These are phyloP conservation scores for Hydrophis major DNA, from an alignment of 2,797 vertebrate species.

Conservation along the genomic window DNA sequence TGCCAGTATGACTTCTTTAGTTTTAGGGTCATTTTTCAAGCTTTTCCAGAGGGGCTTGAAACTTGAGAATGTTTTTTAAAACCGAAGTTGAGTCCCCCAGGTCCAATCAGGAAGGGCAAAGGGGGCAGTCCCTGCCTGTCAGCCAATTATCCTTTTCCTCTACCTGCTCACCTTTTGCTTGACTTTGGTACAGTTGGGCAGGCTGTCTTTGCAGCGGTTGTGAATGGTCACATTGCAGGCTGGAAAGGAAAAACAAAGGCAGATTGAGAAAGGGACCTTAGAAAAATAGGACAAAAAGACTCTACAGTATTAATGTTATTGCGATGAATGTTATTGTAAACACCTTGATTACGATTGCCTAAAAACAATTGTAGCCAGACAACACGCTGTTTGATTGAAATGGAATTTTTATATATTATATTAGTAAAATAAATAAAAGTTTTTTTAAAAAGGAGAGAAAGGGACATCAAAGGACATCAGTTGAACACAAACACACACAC, in stretches of 20 bases:
- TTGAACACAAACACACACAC: background rate
- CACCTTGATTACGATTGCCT: too few relatives aligned
- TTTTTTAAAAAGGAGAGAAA: too few relatives aligned
- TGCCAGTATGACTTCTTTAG: background rate
- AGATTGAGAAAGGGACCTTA: background rate
- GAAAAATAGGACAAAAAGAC: too few relatives aligned
- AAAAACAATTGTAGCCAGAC: too few relatives aligned
- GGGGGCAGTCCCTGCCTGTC: background rate
- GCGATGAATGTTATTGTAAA: too few relatives aligned
- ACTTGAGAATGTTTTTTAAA: background rate
- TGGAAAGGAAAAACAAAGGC: constrained; percentile 49
- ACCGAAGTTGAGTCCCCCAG: background rate
- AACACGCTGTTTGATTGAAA: too few relatives aligned
- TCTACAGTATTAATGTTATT: too few relatives aligned
- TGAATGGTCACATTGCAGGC: constrained; percentile 92
- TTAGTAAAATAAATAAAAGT: too few relatives aligned
- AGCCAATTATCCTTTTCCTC: background rate
- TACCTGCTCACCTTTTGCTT: constrained; percentile 85
- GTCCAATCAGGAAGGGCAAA: background rate
- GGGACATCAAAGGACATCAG: background rate
- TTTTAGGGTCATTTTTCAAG: background rate
- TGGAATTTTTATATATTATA: too few relatives aligned
- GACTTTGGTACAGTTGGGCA: constrained; percentile 90
- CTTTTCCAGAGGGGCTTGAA: background rate
- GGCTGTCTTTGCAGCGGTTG: constrained; percentile 90